Evolutionary conservation across 2,797 vertebrate species (phyloP).

Genomic region (Rhincodon typus): DNA sequence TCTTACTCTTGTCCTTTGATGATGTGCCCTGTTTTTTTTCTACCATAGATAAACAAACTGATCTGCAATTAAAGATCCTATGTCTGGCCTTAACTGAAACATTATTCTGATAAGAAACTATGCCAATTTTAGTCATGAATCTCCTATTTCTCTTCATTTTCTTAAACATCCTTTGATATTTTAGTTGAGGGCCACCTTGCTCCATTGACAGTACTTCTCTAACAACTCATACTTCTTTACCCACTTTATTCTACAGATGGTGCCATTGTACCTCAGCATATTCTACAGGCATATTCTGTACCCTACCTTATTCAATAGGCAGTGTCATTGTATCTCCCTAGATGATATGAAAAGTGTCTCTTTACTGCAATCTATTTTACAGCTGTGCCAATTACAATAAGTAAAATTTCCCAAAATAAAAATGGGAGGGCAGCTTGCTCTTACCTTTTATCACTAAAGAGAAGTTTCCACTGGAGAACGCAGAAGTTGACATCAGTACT

Average conservation of each 20-base stretch:
- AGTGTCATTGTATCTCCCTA: neutral
- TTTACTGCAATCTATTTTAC: neutral
- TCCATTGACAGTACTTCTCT: neutral
- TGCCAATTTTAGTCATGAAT: neutral
- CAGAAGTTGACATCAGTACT: constrained; percentile 63
- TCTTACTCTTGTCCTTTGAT: neutral
- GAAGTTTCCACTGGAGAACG: constrained; percentile 87
- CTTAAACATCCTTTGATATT: neutral
- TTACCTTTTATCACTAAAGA: constrained; percentile 82
- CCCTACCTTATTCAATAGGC: neutral
- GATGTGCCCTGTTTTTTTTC: neutral
- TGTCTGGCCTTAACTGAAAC: neutral
- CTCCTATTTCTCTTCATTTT: neutral
- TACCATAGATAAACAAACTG: neutral
- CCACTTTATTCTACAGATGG: neutral
- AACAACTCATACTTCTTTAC: neutral
- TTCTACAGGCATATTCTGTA: neutral
- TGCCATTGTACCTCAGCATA: neutral
- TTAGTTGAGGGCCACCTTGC: neutral
- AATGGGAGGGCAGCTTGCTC: neutral
- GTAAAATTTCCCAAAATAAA: neutral
- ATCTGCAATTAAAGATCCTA: neutral
- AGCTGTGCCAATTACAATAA: neutral
- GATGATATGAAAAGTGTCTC: neutral
- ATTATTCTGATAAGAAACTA: neutral